Evolutionary conservation across 2,113 vertebrate genomes (phyloP), one percentile per base, ranked within the genome.

Genomic region (Oreochromis niloticus): DNA sequence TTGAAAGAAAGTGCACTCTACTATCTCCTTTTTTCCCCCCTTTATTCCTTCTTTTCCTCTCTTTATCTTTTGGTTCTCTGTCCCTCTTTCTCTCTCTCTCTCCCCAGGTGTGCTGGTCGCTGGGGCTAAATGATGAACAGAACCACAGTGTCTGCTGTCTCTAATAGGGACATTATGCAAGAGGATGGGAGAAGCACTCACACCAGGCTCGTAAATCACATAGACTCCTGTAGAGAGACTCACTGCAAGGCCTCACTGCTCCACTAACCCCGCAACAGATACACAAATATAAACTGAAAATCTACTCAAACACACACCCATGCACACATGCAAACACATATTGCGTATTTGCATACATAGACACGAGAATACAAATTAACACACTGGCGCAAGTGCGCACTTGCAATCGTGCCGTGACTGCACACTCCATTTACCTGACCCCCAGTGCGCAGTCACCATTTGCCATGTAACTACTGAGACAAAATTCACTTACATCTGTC

Each of bases 121-220:
- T 84, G 82, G 80, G 79, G 86, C 91, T 91, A 93, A 93, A 92
- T 94, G 92, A 95, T 91, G 93, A 95, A 94, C 93, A 94, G 89
- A 94, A 91, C 91, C 88, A 93, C 88, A 94, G 91, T 91, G 90
- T 91, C 90, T 89, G 91, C 85, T 87, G 90, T 88, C 90, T 94
- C 92, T 95, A 95, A 95, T 94, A 93, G 95, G 93, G 93, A 95
- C 94, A 95, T 95, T 95, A 95, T 95, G 92, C 92, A 93, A 91
- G 87, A 92, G 92, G 91, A 94, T 48, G 87, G 91, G 86, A 94
- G 93, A 86, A 87, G 91, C 66, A 83, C 87, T 91, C 91, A 41
- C 91, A 89, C 82, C 82, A 75, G 66, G 59, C 88, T 94, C 93
- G 81, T 95, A 93, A 94, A 95, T 95, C 95, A 95, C 91, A 84